A percentile compares a stretch with the other conserved stretches of the same genome.
Evolutionary conservation across 2,797 vertebrate species (phyloP).

Genomic region (Cossypha dichroa): DNA sequence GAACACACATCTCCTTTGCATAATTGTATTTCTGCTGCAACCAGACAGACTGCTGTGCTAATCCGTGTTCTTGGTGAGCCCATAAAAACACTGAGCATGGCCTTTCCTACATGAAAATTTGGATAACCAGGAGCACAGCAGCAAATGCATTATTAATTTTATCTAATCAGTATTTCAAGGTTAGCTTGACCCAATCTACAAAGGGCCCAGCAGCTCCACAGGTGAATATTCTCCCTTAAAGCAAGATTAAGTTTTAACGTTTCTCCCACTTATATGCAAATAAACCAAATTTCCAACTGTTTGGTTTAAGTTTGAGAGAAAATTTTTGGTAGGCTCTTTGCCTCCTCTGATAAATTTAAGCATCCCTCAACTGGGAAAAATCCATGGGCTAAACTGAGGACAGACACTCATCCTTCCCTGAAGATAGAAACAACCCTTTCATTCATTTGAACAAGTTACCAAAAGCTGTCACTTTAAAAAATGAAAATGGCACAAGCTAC

Average conservation of each 20-base stretch:
- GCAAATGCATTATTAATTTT: slow-evolving; percentile 33
- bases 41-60: slow-evolving; percentile 67
- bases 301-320: neutral
- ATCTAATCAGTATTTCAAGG: slow-evolving; percentile 29
- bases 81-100: slow-evolving; percentile 48
- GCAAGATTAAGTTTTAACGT: neutral
- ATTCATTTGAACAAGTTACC: neutral
- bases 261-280: neutral
- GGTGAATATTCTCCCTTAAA: neutral
- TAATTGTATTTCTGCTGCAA: slow-evolving; percentile 78
- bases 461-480: neutral
- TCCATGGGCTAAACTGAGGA: neutral
- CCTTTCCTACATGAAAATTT: neutral
- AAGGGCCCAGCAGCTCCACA: neutral
- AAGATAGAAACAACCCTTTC: neutral
- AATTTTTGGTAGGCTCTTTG: neutral
- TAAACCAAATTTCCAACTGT: neutral
- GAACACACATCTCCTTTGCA: slow-evolving; percentile 72
- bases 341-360: neutral
- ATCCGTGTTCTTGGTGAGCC: slow-evolving; percentile 57
- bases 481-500: neutral
- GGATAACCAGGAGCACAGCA: slow-evolving; percentile 6
- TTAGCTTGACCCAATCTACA: neutral
- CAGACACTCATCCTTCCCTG: neutral
- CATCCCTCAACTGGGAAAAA: rapidly evolving